Evolutionary conservation across 1,140 invertebrate genomes (phyloP).

Genomic region (Trachymyrmex cornetzi): DNA sequence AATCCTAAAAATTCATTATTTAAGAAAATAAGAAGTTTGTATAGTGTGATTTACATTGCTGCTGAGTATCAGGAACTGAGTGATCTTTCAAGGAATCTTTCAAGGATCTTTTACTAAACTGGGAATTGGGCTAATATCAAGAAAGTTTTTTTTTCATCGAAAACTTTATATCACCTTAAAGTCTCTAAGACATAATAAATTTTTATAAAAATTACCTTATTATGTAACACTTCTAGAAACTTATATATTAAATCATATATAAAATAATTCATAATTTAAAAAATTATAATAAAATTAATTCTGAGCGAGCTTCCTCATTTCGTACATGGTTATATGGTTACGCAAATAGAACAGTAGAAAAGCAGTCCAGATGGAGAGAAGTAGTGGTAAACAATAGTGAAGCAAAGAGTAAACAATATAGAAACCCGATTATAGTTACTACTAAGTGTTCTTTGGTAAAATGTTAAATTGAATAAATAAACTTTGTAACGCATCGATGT

Average conservation of each 20-base stretch:
- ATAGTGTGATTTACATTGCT: background rate
- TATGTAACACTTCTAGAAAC: background rate
- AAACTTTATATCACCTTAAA: background rate
- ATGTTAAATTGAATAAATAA: conserved; percentile 36
- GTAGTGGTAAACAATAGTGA: background rate
- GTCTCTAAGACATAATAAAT: background rate
- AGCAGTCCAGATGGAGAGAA: background rate
- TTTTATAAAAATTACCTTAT: conserved; percentile 1
- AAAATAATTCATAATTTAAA: background rate
- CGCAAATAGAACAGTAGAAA: background rate
- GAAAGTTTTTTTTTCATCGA: background rate
- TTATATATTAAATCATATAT: background rate
- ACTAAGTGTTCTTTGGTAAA: conserved; percentile 22
- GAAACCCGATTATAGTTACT: background rate
- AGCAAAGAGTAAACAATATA: background rate
- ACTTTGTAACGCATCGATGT: conserved; percentile 6
- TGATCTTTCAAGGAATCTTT: background rate
- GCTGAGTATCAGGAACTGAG: background rate
- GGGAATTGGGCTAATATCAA: background rate
- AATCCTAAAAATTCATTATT: background rate
- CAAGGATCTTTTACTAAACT: no score
- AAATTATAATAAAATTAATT: background rate
- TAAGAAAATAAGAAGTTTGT: conserved; percentile 24
- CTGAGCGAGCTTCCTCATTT: background rate
- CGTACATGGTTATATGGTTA: background rate